Evolutionary conservation across 2,113 vertebrate genomes (phyloP).

Genomic region (Daphoenositta chrysoptera): DNA sequence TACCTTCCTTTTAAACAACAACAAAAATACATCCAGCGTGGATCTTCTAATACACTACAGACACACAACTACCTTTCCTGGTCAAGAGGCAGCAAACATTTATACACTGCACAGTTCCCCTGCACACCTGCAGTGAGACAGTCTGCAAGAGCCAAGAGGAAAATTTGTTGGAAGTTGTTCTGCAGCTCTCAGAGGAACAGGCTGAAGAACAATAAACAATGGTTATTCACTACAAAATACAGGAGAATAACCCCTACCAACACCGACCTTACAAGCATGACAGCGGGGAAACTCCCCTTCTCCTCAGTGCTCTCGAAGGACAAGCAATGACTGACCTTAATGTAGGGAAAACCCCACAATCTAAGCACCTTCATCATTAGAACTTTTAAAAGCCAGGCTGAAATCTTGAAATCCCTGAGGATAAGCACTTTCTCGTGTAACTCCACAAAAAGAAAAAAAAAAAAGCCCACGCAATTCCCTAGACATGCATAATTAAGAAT

Average conservation of each 20-base stretch:
- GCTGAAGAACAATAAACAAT: conserved; percentile 40
- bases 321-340: not conserved
- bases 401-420: not conserved
- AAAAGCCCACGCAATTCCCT: not conserved
- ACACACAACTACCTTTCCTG: not conserved
- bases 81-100: not conserved
- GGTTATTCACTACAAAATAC: not conserved
- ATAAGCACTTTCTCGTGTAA: not conserved
- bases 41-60: not conserved
- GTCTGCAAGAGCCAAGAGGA: not conserved
- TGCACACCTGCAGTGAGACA: not conserved
- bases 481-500: not conserved
- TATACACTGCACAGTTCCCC: not conserved
- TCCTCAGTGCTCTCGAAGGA: not conserved
- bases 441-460: not conserved
- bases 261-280: not conserved
- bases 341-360: not conserved
- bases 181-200: not conserved
- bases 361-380: not conserved
- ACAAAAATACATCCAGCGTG: not conserved
- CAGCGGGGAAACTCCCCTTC: not conserved
- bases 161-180: not conserved
- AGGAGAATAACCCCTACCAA: not conserved
- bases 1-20: not conserved
- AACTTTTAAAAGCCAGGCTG: not conserved